Evolutionary conservation across 1,140 invertebrate genomes (phyloP).

Genomic region (Archivesica marissinica): DNA sequence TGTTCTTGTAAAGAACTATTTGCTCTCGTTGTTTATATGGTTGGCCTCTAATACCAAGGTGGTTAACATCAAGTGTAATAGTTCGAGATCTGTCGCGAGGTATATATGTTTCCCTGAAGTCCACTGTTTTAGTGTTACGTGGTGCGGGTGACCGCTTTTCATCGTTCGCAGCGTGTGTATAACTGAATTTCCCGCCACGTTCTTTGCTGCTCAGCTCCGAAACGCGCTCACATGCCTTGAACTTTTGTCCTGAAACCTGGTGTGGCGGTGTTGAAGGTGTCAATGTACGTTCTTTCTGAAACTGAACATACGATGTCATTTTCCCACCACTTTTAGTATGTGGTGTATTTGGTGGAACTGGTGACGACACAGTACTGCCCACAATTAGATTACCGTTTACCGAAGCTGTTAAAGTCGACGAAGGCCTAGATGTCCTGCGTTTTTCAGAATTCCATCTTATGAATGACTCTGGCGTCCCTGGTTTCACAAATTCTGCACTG

Average conservation of each 20-base stretch:
- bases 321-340: constrained; percentile 12
- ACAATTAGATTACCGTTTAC: constrained; percentile 51
- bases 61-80: constrained; percentile 55
- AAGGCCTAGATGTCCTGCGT: not conserved
- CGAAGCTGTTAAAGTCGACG: not conserved
- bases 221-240: not conserved
- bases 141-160: not conserved
- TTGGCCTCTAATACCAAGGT: constrained; percentile 49
- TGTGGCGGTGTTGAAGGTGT: constrained; percentile 20
- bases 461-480: constrained; percentile 11
- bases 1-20: constrained; percentile 45
- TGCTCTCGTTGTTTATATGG: constrained; percentile 25
- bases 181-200: constrained; percentile 35
- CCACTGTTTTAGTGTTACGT: constrained; percentile 27
- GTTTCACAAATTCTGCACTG: constrained; percentile 59
- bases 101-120: constrained; percentile 21
- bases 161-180: constrained; percentile 50
- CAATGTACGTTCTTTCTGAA: constrained; percentile 37
- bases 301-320: constrained; percentile 39
- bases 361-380: constrained; percentile 41
- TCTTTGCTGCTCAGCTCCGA: constrained; percentile 29
- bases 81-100: constrained; percentile 22
- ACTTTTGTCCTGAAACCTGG: constrained; percentile 13
- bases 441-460: constrained; percentile 36
- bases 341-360: not conserved